Evolutionary conservation across 2,113 vertebrate genomes (phyloP), one percentile per base, ranked within the genome.

Genomic region (Oncorhynchus keta): DNA sequence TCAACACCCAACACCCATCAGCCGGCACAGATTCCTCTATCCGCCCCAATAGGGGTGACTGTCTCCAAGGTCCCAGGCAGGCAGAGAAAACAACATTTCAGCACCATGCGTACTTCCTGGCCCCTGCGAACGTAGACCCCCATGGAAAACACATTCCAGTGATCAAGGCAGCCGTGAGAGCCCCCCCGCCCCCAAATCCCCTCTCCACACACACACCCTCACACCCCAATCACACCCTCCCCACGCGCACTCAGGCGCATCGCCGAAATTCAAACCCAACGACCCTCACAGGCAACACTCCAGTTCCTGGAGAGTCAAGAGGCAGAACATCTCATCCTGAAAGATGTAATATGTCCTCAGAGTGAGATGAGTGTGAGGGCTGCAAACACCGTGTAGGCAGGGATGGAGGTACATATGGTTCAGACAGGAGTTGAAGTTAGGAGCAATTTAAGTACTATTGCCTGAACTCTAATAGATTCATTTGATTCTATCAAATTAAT

Each of bases 91-190:
- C 75, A 74, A 84, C 77, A 82, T 84, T 75, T 76, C 73, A 84
- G 80, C 4, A 6, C 73, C 74, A 78, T 82, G 85, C 83, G 72
- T 90, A 84, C 80, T 86, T 89, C 88, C 87, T 87, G 86, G 83
- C 84, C 78, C 81, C 24, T 49, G 84, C 80, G 75, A 86, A 87
- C 78, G 14, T 75, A 82, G 66, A 84, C 91, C 93, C 87, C 48
- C 89, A 93, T 93, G 73, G 68, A 79, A 26, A 72, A 79, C 75
- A 86, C 90, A 93, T 93, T 93, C 92, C 90, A 81, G 81, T 78
- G 67, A 79, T 83, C 84, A 87, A 91, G 85, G 85, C 84, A 89
- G 83, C 89, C 90, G 51, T 91, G 85, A 91, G 84, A 85, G 62
- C 66, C 78, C 77, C 78, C 39, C 55, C 9, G n/a, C 22, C 68